Conservation (phyloP, 2,888 invertebrate genomes). For the Lysandra coridon region DNA sequence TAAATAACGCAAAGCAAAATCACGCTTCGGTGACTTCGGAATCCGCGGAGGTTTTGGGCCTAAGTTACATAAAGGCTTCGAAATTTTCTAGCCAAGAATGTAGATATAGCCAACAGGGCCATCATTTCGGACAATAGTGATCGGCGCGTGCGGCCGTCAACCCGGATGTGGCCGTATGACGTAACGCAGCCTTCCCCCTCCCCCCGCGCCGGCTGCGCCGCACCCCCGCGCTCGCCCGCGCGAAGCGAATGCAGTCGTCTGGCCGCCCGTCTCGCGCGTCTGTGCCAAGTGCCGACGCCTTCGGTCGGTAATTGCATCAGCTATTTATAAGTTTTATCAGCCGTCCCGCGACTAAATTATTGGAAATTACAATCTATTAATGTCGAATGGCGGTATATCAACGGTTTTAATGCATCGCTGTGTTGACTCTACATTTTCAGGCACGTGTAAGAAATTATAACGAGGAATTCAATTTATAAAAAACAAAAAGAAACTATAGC, state of each 20-base stretch:
- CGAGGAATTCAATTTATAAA: too few species aligned
- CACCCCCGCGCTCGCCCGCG: slow-evolving; percentile 41
- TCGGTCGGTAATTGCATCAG: slow-evolving; percentile 33
- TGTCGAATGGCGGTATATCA: background rate
- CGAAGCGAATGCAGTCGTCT: slow-evolving; percentile 58
- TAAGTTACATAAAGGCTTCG: background rate
- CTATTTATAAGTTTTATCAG: slow-evolving; percentile 26
- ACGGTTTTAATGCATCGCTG: background rate
- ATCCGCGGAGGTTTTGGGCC: background rate
- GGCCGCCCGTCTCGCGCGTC: slow-evolving; percentile 59
- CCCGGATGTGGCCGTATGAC: slow-evolving; percentile 74
- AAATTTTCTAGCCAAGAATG: slow-evolving; percentile 3
- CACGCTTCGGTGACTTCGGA: background rate
- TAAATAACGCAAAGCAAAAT: too few species aligned
- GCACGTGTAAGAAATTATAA: too few species aligned
- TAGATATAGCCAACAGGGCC: slow-evolving; percentile 41
- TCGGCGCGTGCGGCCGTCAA: slow-evolving; percentile 71
- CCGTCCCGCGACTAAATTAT: slow-evolving; percentile 9
- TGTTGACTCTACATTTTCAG: background rate
- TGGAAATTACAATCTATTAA: slow-evolving; percentile 22
- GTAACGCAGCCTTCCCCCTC: slow-evolving; percentile 67
- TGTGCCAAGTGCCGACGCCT: slow-evolving; percentile 45
- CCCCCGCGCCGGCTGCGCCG: slow-evolving; percentile 41
- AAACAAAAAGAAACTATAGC: too few species aligned
- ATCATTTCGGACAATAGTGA: slow-evolving; percentile 45